Evolutionary conservation across 2,113 vertebrate species (phyloP), one percentile per base, ranked within the genome.

Genomic region (Semicossyphus pulcher): DNA sequence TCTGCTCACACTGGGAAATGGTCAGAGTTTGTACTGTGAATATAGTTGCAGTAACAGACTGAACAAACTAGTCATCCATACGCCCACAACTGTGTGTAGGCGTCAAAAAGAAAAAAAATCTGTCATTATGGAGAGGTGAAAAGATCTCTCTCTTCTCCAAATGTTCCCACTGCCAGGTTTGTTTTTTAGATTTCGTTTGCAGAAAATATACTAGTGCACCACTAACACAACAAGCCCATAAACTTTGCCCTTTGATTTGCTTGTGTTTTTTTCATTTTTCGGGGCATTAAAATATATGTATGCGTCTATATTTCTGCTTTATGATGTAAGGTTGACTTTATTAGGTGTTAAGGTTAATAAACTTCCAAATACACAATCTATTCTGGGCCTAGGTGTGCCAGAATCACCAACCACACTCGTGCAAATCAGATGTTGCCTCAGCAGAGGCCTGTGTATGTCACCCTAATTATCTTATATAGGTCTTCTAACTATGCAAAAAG

Each of bases 81-180:
- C 86, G 16, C 88, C 89, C 89, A 92, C 91, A 31, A 37, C 82
- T 54, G 83, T 0, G n/a, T 65, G 89, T 91, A 84, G 89, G 91
- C 52, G 89, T 90, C 32, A 41, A 28, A 85, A 32, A 45, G 26
- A 59, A 53, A 66, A 76, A 80, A 83, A 81, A 56, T 10, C 73
- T 78, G 86, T 82, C 85, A 81, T 88, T 75, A 67, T 70, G 36
- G 65, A 85, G 80, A 80, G 83, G 80, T 89, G 86, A 84, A 88
- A 62, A 88, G 72, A 84, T 83, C 72, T 80, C 66, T 65, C 54
- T 56, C n/a, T 61, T 78, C 68, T 83, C 83, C 75, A 83, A 88
- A 88, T 87, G 87, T 79, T 89, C 67, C 79, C 15, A 44, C 44
- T 77, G 60, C 59, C 21, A 20, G 25, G 2, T 75, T 65, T 67